Conservation (phyloP, 2,113 vertebrate species). For the Poeciliopsis retropinna region DNA sequence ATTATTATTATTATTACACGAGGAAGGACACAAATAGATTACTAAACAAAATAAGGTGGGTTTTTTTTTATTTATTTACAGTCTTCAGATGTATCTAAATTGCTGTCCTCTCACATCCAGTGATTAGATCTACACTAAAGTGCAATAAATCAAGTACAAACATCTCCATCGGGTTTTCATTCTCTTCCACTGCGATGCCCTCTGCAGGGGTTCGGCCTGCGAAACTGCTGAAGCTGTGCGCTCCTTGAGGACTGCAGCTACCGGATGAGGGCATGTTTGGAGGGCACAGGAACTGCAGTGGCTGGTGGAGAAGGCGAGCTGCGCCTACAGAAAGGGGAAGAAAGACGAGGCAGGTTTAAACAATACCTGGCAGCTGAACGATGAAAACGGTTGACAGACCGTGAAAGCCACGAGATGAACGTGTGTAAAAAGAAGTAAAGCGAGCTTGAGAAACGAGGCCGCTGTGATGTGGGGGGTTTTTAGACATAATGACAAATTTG, state of each 20-base stretch:
- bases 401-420: not conserved
- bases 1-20: slow-evolving; percentile 36
- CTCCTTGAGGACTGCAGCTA: slow-evolving; percentile 70
- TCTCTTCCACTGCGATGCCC: slow-evolving; percentile 35
- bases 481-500: not conserved
- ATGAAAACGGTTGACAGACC: not conserved
- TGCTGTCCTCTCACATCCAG: not conserved
- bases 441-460: too few relatives aligned
- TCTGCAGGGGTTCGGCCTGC: slow-evolving; percentile 54
- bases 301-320: slow-evolving; percentile 35
- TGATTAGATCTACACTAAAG: not conserved
- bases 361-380: not conserved
- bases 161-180: slow-evolving; percentile 31
- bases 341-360: slow-evolving; percentile 8
- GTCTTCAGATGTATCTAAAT: not conserved
- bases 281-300: slow-evolving; percentile 69
- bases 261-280: slow-evolving; percentile 57
- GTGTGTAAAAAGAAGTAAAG: not conserved
- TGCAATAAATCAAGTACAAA: slow-evolving; percentile 13
- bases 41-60: slow-evolving; percentile 16
- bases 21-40: not conserved
- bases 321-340: slow-evolving; percentile 26
- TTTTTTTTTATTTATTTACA: not conserved
- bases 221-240: slow-evolving; percentile 72
- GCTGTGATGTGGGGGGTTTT: not conserved